A percentile compares a stretch with the other conserved stretches of the same genome.
Evolutionary conservation across 2,113 vertebrate genomes (phyloP).

Genomic region (Xenopus laevis): DNA sequence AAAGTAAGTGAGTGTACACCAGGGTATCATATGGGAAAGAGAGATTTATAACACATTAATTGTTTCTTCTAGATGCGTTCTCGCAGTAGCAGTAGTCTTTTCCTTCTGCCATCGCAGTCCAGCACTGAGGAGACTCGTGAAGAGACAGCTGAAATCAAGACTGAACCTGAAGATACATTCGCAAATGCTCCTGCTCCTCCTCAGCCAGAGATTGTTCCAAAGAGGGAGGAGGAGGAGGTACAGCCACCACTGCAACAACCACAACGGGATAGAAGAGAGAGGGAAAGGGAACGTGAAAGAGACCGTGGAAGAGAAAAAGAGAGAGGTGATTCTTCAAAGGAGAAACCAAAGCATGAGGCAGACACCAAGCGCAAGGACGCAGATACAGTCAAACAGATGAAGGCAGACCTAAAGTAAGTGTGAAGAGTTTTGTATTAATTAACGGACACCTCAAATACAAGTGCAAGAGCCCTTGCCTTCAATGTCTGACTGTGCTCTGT

Average conservation of each 20-base stretch:
- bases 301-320: constrained; percentile 75
- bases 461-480: no score
- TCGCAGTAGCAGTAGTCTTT: constrained; percentile 77
- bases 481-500: no score
- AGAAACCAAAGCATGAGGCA: constrained; percentile 72
- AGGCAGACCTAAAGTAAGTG: constrained; percentile 90
- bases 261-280: constrained; percentile 65
- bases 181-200: constrained; percentile 55
- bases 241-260: constrained; percentile 48
- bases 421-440: neutral
- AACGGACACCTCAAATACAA: no score
- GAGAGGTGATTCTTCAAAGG: constrained; percentile 67
- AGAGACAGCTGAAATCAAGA: constrained; percentile 76
- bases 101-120: constrained; percentile 86
- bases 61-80: constrained; percentile 58
- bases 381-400: constrained; percentile 88
- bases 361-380: constrained; percentile 77
- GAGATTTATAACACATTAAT: neutral
- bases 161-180: constrained; percentile 72
- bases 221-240: constrained; percentile 54
- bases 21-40: no score
- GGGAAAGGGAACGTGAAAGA: constrained; percentile 81
- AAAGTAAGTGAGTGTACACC: constrained; percentile 65
- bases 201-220: constrained; percentile 57
- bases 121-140: constrained; percentile 89